Evolutionary conservation across 2,888 invertebrate species (phyloP).

Genomic region (Acanthoscelides obtectus): DNA sequence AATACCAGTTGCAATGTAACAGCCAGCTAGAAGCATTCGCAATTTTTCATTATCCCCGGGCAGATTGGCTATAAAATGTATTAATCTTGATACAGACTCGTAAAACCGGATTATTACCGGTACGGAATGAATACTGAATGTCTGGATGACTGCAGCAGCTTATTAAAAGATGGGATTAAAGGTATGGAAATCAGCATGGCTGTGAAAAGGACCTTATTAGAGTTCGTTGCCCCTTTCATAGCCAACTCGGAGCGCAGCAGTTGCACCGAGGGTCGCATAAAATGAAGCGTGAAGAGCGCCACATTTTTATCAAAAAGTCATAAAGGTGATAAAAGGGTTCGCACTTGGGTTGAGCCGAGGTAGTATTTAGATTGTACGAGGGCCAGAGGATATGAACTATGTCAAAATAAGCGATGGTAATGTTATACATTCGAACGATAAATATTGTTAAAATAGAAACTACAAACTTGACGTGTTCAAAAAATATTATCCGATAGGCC

Average conservation of each 20-base stretch:
- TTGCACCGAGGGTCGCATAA: neutral
- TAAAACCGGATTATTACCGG: neutral
- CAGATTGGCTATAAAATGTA: neutral
- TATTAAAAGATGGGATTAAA: neutral
- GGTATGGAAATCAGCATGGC: neutral
- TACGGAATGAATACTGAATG: neutral
- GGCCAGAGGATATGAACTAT: neutral
- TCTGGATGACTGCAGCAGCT: neutral
- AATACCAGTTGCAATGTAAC: neutral
- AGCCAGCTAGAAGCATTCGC: neutral
- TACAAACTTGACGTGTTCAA: too few species aligned
- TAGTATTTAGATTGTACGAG: neutral
- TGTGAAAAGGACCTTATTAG: neutral
- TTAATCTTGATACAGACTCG: neutral
- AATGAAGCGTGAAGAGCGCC: neutral
- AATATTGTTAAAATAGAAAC: too few species aligned
- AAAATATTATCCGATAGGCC: too few species aligned
- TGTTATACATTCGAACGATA: too few species aligned
- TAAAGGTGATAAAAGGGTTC: neutral
- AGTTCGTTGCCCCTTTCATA: neutral
- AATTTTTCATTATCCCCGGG: neutral
- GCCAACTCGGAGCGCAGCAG: neutral
- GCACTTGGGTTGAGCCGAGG: neutral
- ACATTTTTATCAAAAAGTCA: neutral
- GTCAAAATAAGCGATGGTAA: too few species aligned